Conservation (phyloP, 2,797 vertebrate genomes). For the Dicrostonyx torquatus region DNA sequence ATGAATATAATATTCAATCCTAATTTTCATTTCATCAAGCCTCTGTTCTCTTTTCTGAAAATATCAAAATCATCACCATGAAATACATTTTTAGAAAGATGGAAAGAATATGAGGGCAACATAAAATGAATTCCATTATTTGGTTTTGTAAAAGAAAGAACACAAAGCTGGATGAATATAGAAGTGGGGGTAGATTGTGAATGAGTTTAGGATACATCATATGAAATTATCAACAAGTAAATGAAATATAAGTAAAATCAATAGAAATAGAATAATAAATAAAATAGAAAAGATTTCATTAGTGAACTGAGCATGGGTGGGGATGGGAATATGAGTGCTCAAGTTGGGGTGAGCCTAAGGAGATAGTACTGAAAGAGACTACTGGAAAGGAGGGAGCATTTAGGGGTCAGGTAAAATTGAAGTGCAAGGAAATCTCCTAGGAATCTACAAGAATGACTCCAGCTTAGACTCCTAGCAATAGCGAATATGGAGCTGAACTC, state of each 20-base stretch:
- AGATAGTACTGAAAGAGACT: background rate
- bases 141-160: background rate
- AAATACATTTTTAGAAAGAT: conserved; percentile 47
- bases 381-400: background rate
- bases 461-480: background rate
- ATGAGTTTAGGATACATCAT: background rate
- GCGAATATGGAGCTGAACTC: background rate
- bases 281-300: background rate
- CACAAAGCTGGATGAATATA: background rate
- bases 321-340: background rate
- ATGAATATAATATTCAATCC: background rate
- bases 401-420: background rate
- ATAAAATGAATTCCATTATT: background rate
- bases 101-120: background rate
- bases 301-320: background rate
- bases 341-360: background rate
- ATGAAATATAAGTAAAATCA: background rate
- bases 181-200: background rate
- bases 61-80: conserved; percentile 15
- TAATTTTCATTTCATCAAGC: background rate
- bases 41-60: background rate
- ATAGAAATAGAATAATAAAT: background rate
- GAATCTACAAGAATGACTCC: background rate
- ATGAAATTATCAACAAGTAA: background rate
- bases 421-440: background rate